Percentiles rank a stretch among this genome's conserved stretches.
Evolutionary conservation across 2,888 invertebrate genomes (phyloP).

Genomic region (Catocala fraxini): DNA sequence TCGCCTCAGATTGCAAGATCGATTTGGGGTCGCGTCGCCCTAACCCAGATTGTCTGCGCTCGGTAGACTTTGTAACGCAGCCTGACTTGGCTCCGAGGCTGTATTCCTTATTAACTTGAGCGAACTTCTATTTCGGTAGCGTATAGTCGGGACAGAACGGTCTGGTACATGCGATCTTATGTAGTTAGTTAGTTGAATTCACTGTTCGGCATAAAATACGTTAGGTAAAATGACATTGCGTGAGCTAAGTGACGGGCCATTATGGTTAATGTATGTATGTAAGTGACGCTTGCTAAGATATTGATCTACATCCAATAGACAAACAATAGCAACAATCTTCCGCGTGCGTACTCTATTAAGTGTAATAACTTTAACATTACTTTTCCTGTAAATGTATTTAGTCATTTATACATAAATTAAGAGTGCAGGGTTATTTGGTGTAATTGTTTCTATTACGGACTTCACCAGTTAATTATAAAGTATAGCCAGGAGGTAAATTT

Average conservation of each 20-base stretch:
- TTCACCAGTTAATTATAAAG: no score
- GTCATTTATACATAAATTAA: no score
- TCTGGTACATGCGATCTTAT: no score
- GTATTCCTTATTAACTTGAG: slow-evolving; percentile 36
- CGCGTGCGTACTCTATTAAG: neutral
- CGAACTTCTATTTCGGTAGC: slow-evolving; percentile 27
- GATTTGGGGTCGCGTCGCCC: slow-evolving; percentile 86
- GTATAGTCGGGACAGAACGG: no score
- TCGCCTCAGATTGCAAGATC: slow-evolving; percentile 72
- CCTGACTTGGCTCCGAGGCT: slow-evolving; percentile 44
- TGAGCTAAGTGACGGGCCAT: neutral
- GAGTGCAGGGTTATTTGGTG: no score
- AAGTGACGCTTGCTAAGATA: neutral
- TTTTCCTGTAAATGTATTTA: no score
- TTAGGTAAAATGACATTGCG: neutral
- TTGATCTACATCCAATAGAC: neutral
- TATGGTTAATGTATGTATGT: neutral
- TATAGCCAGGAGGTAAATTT: no score
- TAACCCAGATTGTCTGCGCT: slow-evolving; percentile 82
- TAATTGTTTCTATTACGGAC: no score
- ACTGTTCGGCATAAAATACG: neutral
- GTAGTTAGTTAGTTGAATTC: neutral
- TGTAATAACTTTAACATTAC: no score
- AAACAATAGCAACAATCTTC: neutral
- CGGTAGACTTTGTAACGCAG: slow-evolving; percentile 72